Base-by-base conservation (phyloP, 2,113 vertebrate genomes). In the Mellivora capensis region DNA sequence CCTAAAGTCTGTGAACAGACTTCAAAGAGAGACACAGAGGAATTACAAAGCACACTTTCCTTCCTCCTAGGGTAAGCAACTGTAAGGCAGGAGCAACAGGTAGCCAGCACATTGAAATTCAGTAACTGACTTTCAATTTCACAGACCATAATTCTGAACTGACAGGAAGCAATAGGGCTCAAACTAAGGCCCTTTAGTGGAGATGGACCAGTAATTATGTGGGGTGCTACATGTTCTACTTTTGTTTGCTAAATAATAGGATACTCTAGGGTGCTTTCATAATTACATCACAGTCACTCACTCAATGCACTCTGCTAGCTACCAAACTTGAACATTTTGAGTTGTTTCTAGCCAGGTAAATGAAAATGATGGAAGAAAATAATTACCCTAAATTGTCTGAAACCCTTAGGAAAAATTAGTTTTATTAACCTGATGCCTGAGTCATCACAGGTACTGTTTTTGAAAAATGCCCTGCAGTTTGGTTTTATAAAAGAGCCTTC, bases 191-290 rank as follows among this genome's bases (percentile, higher is more conserved):
- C 37, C 79, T 95, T 89, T 69, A 88, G 86, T 90, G 67, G 97
- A 95, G 62, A 52, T 34, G 44, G 71, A 96, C 88, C 95, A 96
- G 42, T 82, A 97, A 96, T 97, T 95, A 92, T 82, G 79, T 91
- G 62, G 96, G 76, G 79, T 94, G 96, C 76, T 95, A 62, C 94
- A 74, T 79, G 42, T 95, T 62, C 90, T 37, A 47, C 90, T 97
- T 97, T 97, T 97, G 64, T 96, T 97, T 97, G 69, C 74, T 97
- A 97, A 98, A 97, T 86, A 96, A 93, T 84, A 93, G 64, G n/a
- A 15, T n/a, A 42, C 81, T 96, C 57, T 29, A 57, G 29, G 31
- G 71, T 95, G 62, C 74, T 97, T 64, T 90, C 90, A 67, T 93
- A 98, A 97, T 97, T 97, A 86, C 69, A 97, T 94, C 81, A 79